Conservation (phyloP, 1,140 invertebrate genomes). For the Holcopasites calliopsidis region DNA sequence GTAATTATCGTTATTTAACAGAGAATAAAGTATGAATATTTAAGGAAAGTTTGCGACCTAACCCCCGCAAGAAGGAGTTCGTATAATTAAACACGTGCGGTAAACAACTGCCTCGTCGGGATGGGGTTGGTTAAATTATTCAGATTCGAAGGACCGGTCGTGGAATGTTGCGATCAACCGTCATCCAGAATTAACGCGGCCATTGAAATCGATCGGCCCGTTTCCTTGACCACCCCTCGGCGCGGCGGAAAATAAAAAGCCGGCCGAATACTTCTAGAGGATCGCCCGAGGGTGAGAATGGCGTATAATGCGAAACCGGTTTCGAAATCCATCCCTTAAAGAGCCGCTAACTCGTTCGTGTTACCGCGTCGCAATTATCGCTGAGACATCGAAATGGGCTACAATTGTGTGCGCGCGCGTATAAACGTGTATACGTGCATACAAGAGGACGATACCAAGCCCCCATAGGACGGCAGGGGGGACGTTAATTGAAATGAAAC, state of each 20-base stretch:
- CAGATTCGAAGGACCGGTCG: constrained; percentile 1
- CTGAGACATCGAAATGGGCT: constrained; percentile 59
- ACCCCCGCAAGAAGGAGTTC: neutral
- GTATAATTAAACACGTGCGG: neutral
- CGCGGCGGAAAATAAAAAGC: constrained; percentile 40
- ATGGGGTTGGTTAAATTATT: constrained; percentile 1
- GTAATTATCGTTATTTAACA: no score
- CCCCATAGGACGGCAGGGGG: constrained; percentile 57
- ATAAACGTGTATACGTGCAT: neutral
- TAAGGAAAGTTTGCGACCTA: no score
- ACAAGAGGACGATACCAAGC: constrained; percentile 28
- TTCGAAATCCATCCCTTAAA: constrained; percentile 66
- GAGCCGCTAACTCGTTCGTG: constrained; percentile 56
- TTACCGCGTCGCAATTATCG: constrained; percentile 65
- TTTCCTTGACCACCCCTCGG: constrained; percentile 33
- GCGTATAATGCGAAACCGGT: constrained; percentile 65
- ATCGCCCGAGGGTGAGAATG: constrained; percentile 57
- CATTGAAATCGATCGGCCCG: constrained; percentile 41
- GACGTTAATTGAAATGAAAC: constrained; percentile 74
- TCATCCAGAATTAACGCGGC: constrained; percentile 14
- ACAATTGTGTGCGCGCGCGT: neutral
- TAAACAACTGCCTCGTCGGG: no score
- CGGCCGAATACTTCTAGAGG: constrained; percentile 35
- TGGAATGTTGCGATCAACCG: constrained; percentile 21
- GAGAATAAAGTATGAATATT: neutral